phyloP scores from a whole-genome alignment of 2,113 vertebrate genomes.

The Alligator mississippiensis region DNA sequence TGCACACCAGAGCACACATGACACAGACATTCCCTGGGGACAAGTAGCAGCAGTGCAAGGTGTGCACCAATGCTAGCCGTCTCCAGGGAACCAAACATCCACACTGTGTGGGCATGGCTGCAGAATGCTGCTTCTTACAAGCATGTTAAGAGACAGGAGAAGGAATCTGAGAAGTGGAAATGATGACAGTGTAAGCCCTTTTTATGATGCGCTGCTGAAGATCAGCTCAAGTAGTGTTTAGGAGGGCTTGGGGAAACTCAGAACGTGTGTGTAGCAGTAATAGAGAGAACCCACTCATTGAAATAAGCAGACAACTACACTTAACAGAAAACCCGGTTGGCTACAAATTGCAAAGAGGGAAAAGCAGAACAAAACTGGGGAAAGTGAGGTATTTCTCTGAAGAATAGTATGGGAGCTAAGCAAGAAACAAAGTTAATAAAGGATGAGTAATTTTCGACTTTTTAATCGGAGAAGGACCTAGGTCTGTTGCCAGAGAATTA shows the following conservation, averaged over 20 bases:
- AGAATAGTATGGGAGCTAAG: slow-evolving; percentile 1
- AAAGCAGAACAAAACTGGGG: not conserved
- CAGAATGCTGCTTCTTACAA: not conserved
- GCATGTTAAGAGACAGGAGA: slow-evolving; percentile 48
- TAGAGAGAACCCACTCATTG: slow-evolving; percentile 22
- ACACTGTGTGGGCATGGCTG: no score
- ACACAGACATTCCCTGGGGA: no score
- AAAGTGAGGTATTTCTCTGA: not conserved
- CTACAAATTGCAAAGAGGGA: slow-evolving; percentile 2
- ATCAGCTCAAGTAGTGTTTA: slow-evolving; percentile 48
- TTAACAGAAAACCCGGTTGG: not conserved
- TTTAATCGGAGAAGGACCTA: not conserved
- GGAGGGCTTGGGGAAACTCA: slow-evolving; percentile 19
- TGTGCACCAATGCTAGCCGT: no score
- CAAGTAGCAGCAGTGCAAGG: no score
- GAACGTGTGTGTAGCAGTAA: not conserved
- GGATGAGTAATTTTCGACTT: not conserved
- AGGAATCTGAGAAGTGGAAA: slow-evolving; percentile 42
- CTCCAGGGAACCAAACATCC: no score
- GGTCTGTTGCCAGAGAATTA: not conserved
- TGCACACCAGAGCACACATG: no score
- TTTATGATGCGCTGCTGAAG: slow-evolving; percentile 27
- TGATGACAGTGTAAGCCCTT: not conserved
- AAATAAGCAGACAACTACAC: slow-evolving; percentile 12
- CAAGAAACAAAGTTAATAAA: not conserved